These are phyloP conservation scores for Euclidia mi DNA, from an alignment of 2,888 invertebrate species.

Conservation along the genomic window DNA sequence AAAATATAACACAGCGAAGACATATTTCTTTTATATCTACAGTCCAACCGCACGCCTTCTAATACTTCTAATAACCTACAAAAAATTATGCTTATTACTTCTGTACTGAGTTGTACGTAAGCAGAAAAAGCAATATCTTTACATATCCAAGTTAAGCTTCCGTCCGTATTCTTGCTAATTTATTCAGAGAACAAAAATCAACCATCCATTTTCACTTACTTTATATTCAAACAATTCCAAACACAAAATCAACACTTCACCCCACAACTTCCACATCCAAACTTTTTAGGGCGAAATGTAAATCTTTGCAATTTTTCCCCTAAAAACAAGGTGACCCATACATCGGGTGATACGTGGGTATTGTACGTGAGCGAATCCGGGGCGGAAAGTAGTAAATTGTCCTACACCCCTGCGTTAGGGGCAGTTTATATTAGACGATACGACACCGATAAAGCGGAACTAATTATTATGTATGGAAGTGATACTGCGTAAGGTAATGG, in stretches of 20 bases:
- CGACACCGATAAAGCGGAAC: slow-evolving; percentile 3
- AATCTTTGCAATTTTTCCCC: slow-evolving; percentile 30
- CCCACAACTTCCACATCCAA: slow-evolving; percentile 43
- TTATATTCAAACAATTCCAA: slow-evolving; percentile 31
- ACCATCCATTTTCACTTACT: slow-evolving; percentile 9
- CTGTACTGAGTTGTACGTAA: too few relatives aligned
- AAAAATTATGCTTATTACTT: too few relatives aligned
- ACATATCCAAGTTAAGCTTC: too few relatives aligned
- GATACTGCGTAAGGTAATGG: neutral
- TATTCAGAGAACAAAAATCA: neutral
- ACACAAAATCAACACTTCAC: slow-evolving; percentile 37
- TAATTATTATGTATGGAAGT: too few relatives aligned
- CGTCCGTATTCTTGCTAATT: too few relatives aligned
- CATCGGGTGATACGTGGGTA: slow-evolving; percentile 42
- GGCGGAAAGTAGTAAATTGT: slow-evolving; percentile 50
- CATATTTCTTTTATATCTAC: too few relatives aligned
- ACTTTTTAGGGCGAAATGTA: slow-evolving; percentile 45
- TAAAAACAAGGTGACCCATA: slow-evolving; percentile 40
- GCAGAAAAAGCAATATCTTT: too few relatives aligned
- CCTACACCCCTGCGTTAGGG: slow-evolving; percentile 4
- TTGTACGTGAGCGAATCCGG: slow-evolving; percentile 45
- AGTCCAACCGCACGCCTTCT: too few relatives aligned
- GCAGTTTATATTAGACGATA: slow-evolving; percentile 7
- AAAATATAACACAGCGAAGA: too few relatives aligned
- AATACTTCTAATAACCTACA: too few relatives aligned